Evolutionary conservation across 2,888 invertebrate species (phyloP).

Genomic region (Eupithecia subumbrata): DNA sequence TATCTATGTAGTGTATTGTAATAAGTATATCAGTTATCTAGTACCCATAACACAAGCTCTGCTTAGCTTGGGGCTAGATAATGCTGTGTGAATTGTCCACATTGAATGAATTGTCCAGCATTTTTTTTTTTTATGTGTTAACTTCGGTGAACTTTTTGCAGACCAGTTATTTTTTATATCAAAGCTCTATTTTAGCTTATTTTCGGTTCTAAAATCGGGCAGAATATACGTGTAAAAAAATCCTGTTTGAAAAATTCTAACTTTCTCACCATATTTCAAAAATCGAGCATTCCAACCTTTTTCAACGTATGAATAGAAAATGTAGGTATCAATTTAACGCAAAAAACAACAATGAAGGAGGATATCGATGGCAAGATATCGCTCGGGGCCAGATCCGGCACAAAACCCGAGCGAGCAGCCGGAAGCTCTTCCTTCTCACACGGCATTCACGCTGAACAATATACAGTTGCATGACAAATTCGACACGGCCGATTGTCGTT

Average conservation of each 20-base stretch:
- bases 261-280: conserved; percentile 43
- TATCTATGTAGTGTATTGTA: too few relatives aligned
- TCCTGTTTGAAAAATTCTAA: conserved; percentile 8
- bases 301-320: conserved; percentile 28
- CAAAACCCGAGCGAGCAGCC: conserved; percentile 55
- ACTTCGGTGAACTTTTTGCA: not conserved
- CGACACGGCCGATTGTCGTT: conserved; percentile 73
- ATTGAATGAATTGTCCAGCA: too few relatives aligned
- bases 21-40: too few relatives aligned
- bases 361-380: conserved; percentile 76
- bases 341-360: conserved; percentile 67
- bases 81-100: too few relatives aligned
- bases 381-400: conserved; percentile 70
- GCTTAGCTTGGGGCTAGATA: too few relatives aligned
- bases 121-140: too few relatives aligned
- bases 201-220: not conserved
- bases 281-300: conserved; percentile 45
- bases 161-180: not conserved
- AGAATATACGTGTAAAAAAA: not conserved
- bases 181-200: not conserved
- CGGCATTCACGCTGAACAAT: conserved; percentile 67
- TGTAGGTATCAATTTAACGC: conserved; percentile 55
- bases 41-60: too few relatives aligned
- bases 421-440: conserved; percentile 81
- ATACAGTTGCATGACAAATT: conserved; percentile 80